These are phyloP conservation scores for Anguilla anguilla DNA, from an alignment of 2,797 vertebrate genomes.

Conservation along the genomic window DNA sequence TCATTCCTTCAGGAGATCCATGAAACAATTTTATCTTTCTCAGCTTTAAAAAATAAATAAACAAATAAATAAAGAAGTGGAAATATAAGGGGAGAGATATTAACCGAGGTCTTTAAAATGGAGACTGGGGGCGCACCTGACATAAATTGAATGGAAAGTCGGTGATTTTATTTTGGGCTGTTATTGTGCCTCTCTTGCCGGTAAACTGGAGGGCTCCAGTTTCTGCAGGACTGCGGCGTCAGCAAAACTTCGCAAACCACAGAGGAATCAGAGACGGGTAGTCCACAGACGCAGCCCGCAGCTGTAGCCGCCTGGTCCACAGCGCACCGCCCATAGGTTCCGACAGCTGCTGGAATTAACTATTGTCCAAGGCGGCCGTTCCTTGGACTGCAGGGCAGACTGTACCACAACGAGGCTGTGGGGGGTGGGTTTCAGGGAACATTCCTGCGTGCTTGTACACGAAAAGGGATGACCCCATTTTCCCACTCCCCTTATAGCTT, in stretches of 20 bases:
- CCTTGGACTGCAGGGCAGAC: constrained; percentile 5
- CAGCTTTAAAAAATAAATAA: background rate
- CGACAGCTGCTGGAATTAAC: background rate
- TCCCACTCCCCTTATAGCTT: background rate
- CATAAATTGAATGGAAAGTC: background rate
- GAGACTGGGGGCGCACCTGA: background rate
- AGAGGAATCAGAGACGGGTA: background rate
- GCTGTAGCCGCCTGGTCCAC: background rate
- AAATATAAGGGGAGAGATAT: background rate
- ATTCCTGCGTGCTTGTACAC: background rate
- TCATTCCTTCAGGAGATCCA: constrained; percentile 73
- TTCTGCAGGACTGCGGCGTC: background rate
- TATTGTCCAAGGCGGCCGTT: background rate
- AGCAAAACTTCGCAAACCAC: constrained; percentile 22
- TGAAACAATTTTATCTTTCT: constrained; percentile 58
- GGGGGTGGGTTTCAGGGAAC: background rate
- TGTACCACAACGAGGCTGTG: constrained; percentile 11
- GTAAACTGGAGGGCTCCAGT: background rate
- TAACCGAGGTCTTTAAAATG: background rate
- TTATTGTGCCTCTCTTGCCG: background rate
- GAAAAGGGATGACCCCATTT: constrained; percentile 4
- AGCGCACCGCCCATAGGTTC: background rate
- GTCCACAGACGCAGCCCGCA: background rate
- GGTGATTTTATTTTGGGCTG: background rate
- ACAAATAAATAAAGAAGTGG: background rate